Percentiles rank a stretch among this genome's conserved stretches.
These are phyloP conservation scores for Periophthalmus modestus DNA, from an alignment of 2,113 vertebrate species.

Conservation along the genomic window DNA sequence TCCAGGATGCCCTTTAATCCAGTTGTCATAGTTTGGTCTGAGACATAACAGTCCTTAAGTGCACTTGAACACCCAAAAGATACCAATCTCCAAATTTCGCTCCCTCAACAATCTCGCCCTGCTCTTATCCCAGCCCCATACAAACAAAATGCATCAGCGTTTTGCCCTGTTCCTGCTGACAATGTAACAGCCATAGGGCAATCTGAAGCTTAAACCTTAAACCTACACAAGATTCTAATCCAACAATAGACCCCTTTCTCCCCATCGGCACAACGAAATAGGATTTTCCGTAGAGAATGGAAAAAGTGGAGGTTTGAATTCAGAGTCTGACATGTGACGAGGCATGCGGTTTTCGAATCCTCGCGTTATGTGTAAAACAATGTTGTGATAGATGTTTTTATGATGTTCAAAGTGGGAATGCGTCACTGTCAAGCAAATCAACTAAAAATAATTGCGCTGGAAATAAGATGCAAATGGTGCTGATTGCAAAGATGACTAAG, in stretches of 20 bases:
- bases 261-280: slow-evolving; percentile 20
- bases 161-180: slow-evolving; percentile 8
- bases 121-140: slow-evolving; percentile 1
- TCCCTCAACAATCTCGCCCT: not conserved
- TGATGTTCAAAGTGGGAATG: not conserved
- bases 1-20: not conserved
- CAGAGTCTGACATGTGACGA: slow-evolving; percentile 13
- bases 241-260: slow-evolving; percentile 12
- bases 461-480: not conserved
- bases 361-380: not conserved
- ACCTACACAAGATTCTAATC: slow-evolving; percentile 28
- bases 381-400: not conserved
- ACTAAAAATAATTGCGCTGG: not conserved
- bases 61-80: slow-evolving; percentile 7
- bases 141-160: slow-evolving; percentile 16
- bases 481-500: not conserved
- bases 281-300: slow-evolving; percentile 23
- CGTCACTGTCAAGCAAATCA: not conserved
- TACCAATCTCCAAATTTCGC: slow-evolving; percentile 18
- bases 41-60: not conserved
- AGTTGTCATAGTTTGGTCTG: not conserved
- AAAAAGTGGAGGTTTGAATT: slow-evolving; percentile 24
- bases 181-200: not conserved
- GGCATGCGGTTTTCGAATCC: not conserved
- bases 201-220: slow-evolving; percentile 19